Conservation (phyloP, 2,888 invertebrate genomes). For the Merodon equestris region DNA sequence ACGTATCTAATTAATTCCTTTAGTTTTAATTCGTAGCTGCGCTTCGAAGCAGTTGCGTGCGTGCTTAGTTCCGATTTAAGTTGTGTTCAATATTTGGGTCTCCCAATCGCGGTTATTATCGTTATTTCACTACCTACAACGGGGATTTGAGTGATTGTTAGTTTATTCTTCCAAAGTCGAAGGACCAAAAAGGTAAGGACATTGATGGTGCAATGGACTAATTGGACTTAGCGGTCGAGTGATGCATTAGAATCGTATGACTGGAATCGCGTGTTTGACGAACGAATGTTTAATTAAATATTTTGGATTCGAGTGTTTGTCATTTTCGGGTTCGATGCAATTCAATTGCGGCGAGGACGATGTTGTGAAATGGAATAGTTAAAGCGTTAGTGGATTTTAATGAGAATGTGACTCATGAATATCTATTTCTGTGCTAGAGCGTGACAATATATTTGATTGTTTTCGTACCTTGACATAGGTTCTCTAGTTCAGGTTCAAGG, state of each 20-base stretch:
- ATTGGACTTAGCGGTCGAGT: slow-evolving; percentile 22
- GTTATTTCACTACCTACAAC: not conserved
- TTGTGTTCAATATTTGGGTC: not conserved
- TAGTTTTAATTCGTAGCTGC: slow-evolving; percentile 51
- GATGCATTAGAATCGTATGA: slow-evolving; percentile 31
- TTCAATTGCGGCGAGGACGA: too few relatives aligned
- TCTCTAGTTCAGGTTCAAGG: too few relatives aligned
- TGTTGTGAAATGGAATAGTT: too few relatives aligned
- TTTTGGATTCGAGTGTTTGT: too few relatives aligned
- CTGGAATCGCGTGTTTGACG: slow-evolving; percentile 10
- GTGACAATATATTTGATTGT: too few relatives aligned
- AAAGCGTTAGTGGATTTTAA: too few relatives aligned
- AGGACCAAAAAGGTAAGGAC: too few relatives aligned
- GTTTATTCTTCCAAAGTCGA: too few relatives aligned
- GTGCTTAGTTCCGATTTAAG: slow-evolving; percentile 24
- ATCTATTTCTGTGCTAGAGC: too few relatives aligned
- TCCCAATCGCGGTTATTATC: slow-evolving; percentile 18
- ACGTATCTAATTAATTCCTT: slow-evolving; percentile 60
- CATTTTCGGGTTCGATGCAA: too few relatives aligned
- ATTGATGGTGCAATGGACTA: not conserved
- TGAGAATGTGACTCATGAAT: too few relatives aligned
- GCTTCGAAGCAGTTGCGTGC: slow-evolving; percentile 50
- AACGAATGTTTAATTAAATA: slow-evolving; percentile 6
- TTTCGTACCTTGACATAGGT: too few relatives aligned
- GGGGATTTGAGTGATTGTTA: not conserved